Conservation (phyloP, 2,113 vertebrate genomes). For the Mus pahari region DNA sequence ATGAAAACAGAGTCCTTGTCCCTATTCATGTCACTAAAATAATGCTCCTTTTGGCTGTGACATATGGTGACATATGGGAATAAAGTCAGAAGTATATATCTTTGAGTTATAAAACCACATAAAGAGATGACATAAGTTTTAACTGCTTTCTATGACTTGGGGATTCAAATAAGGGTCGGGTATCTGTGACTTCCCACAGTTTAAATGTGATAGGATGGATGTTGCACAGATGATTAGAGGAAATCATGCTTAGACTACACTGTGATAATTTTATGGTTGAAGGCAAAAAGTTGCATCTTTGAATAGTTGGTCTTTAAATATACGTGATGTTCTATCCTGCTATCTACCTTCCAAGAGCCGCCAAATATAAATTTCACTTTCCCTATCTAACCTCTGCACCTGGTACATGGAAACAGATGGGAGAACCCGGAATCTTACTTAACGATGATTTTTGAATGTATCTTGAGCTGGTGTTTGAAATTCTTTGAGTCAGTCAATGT, state of each 20-base stretch:
- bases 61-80: background rate
- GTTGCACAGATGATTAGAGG: conserved; percentile 3
- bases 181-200: conserved; percentile 6
- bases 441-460: conserved; percentile 36
- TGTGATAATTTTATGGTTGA: conserved; percentile 39
- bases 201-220: background rate
- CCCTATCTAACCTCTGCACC: conserved; percentile 51
- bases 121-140: background rate
- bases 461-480: conserved; percentile 38
- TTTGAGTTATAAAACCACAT: conserved; percentile 1
- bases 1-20: background rate
- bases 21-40: background rate
- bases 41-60: background rate
- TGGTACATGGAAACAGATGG: conserved; percentile 71
- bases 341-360: conserved; percentile 23
- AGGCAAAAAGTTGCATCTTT: conserved; percentile 43
- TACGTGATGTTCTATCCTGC: conserved; percentile 50
- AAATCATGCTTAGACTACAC: background rate
- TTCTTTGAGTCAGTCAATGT: conserved; percentile 15
- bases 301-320: conserved; percentile 72
- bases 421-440: conserved; percentile 55
- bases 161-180: background rate
- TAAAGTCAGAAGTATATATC: background rate
- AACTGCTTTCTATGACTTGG: background rate
- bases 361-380: conserved; percentile 57